Conservation (phyloP, 2,888 invertebrate species). For the Anoplius nigerrimus region DNA sequence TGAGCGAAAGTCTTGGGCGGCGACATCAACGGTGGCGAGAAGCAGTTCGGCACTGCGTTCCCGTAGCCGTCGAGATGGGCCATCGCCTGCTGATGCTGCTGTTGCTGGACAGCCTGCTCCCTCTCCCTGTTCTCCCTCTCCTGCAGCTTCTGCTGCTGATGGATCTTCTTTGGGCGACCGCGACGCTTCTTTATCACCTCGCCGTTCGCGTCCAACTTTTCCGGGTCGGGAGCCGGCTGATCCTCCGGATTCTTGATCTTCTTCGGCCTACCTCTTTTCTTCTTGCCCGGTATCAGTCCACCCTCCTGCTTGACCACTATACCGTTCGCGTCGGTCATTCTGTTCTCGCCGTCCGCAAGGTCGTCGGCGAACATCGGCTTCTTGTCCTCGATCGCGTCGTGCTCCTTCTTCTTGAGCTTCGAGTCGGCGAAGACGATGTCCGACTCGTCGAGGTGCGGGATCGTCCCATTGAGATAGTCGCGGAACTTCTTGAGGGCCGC, state of each 20-base stretch:
- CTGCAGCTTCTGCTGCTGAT: slow-evolving; percentile 73
- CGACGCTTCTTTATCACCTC: slow-evolving; percentile 90
- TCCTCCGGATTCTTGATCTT: slow-evolving; percentile 86
- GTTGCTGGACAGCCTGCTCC: slow-evolving; percentile 62
- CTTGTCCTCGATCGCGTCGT: slow-evolving; percentile 65
- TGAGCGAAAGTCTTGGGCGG: slow-evolving; percentile 71
- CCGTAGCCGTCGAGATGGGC: slow-evolving; percentile 68
- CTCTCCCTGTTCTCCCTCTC: slow-evolving; percentile 68
- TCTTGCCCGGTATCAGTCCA: slow-evolving; percentile 83
- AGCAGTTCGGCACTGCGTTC: slow-evolving; percentile 65
- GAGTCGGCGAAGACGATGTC: slow-evolving; percentile 91
- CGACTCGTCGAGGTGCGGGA: slow-evolving; percentile 89
- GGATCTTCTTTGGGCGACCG: slow-evolving; percentile 90
- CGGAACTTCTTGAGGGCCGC: slow-evolving; percentile 95
- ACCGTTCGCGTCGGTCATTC: slow-evolving; percentile 65
- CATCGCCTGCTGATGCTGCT: slow-evolving; percentile 60
- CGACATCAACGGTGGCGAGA: slow-evolving; percentile 71
- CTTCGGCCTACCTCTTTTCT: slow-evolving; percentile 93
- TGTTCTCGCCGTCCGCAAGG: slow-evolving; percentile 63
- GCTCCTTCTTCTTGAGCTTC: slow-evolving; percentile 78
- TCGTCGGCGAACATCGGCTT: slow-evolving; percentile 65
- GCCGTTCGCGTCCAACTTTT: slow-evolving; percentile 74
- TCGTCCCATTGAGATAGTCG: slow-evolving; percentile 92
- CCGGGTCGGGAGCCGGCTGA: slow-evolving; percentile 76
- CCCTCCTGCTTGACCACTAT: slow-evolving; percentile 66